phyloP scores from a whole-genome alignment of 2,888 invertebrate species.

The Xiphydria camelus region DNA sequence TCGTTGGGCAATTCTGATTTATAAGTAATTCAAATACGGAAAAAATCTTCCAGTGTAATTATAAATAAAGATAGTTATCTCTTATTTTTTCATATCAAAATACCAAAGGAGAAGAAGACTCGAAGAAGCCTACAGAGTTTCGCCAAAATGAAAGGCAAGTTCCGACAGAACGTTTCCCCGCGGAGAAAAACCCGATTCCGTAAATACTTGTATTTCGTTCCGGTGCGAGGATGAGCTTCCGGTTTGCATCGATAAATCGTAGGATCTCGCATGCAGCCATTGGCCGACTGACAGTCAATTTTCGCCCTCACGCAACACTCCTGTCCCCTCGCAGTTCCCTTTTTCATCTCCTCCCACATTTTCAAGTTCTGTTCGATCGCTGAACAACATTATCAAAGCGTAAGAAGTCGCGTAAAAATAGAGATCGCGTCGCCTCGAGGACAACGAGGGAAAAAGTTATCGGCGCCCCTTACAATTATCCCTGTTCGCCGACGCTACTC shows the following conservation, averaged over 20 bases:
- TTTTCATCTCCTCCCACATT: constrained; percentile 95
- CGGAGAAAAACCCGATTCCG: no score
- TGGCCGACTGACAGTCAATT: constrained; percentile 94
- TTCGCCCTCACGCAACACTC: constrained; percentile 95
- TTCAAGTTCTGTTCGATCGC: constrained; percentile 82
- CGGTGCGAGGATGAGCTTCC: constrained; percentile 92
- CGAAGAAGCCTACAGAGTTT: no score
- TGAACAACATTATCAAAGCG: constrained; percentile 46
- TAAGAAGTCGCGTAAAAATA: no score
- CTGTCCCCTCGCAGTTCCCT: constrained; percentile 77
- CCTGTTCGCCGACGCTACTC: constrained; percentile 81
- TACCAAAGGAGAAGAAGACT: constrained; percentile 10
- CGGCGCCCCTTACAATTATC: constrained; percentile 78
- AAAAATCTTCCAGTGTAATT: no score
- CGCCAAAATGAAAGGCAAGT: no score
- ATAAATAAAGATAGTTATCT: constrained; percentile 10
- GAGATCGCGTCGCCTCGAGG: no score
- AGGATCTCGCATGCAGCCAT: constrained; percentile 97
- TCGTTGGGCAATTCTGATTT: no score
- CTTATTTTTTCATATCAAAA: no score
- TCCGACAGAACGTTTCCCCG: no score
- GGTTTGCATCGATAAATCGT: constrained; percentile 98
- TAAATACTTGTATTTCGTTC: constrained; percentile 88
- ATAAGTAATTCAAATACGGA: not conserved
- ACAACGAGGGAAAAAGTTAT: no score